These are phyloP conservation scores for Chaunax sp. DNA, from an alignment of 2,797 vertebrate genomes.

Conservation along the genomic window DNA sequence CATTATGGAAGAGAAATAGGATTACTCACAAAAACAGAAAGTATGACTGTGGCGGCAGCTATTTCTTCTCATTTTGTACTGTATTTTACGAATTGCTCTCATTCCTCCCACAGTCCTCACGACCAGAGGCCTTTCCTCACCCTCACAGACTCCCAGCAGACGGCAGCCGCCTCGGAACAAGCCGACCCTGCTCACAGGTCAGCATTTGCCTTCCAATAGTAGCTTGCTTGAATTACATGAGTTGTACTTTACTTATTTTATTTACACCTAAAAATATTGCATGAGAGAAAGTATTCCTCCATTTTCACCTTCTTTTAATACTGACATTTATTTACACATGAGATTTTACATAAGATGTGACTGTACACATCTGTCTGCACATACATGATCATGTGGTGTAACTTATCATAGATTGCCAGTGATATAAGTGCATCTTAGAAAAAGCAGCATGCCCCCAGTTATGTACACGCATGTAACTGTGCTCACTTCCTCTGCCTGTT, in stretches of 20 bases:
- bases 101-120: constrained; percentile 78
- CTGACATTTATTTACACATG: background rate
- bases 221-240: background rate
- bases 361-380: constrained; percentile 19
- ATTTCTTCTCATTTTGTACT: background rate
- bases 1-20: background rate
- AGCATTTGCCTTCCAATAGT: constrained; percentile 28
- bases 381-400: constrained; percentile 8
- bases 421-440: constrained; percentile 36
- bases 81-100: constrained; percentile 47
- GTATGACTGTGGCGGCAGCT: background rate
- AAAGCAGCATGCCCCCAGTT: constrained; percentile 34
- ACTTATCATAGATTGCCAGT: constrained; percentile 22
- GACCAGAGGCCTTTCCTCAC: constrained; percentile 87
- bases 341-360: background rate
- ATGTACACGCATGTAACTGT: constrained; percentile 58
- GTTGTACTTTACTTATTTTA: background rate
- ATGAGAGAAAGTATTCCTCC: background rate
- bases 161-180: constrained; percentile 80
- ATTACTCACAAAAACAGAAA: background rate
- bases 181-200: constrained; percentile 87
- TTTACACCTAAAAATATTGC: background rate
- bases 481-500: constrained; percentile 74
- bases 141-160: constrained; percentile 84
- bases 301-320: background rate